phyloP scores from a whole-genome alignment of 2,888 invertebrate species.

The Calameuta pallipes region DNA sequence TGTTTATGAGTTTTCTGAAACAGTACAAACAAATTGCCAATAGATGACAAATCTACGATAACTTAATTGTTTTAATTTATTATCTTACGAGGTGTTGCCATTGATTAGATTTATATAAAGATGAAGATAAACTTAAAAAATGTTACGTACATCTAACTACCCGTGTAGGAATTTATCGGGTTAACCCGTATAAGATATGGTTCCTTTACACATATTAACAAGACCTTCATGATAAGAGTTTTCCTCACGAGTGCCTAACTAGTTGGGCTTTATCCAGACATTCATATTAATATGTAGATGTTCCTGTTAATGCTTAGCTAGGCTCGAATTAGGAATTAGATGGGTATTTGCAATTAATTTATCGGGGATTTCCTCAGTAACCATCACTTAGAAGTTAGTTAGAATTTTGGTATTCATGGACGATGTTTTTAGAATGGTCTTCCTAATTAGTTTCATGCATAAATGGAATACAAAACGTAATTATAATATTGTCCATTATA shows the following conservation, averaged over 20 bases:
- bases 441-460: no score
- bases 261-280: no score
- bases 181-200: not conserved
- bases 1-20: conserved; percentile 11
- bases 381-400: no score
- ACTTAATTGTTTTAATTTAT: not conserved
- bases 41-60: not conserved
- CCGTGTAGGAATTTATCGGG: not conserved
- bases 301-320: not conserved
- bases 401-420: no score
- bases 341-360: not conserved
- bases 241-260: not conserved
- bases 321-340: not conserved
- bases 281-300: no score
- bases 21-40: not conserved
- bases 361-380: not conserved
- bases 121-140: not conserved
- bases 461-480: no score
- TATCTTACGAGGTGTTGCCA: no score
- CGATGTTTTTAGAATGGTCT: no score
- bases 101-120: no score
- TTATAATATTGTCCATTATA: no score
- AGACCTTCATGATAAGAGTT: not conserved
- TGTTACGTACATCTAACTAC: not conserved
- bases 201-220: not conserved